Base-by-base conservation (phyloP, 92 coral and sea anemone genomes). In the Virgularia gustaviana region DNA sequence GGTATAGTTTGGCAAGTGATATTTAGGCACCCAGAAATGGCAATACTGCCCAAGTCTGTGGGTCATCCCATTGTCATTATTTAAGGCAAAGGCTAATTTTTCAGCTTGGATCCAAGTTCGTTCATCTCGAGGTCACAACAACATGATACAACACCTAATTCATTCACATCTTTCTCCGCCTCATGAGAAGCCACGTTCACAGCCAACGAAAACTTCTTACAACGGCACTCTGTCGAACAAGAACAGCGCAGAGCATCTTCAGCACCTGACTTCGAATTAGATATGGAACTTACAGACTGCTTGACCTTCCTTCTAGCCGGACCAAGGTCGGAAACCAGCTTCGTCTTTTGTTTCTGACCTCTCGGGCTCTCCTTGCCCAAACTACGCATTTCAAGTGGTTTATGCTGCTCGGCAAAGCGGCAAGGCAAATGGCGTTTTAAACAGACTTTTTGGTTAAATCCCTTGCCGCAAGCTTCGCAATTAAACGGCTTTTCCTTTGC, bases 361-460 rank as follows among this genome's bases (percentile, higher is more conserved):
- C 13, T 19, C 6, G 18, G 0, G 61, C 32, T 35, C 0, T 29
- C 38, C 44, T 31, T 18, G 35, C 31, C 27, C 0, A 9, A 6
- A 18, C 33, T 45, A 47, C 36, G 8, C 7, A 20, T 51, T 49
- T 31, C 58, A 15, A 16, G 33, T 24, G 38, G 18, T 6, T 32
- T 30, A 2, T 28, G 47, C 19, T 19, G 29, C 25, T 49, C 3
- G 10, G 13, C 23, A n/a, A n/a, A n/a, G n/a, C n/a, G n/a, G 15
- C 75, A 68, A 32, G 60, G 75, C 7, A 32, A 10, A 35, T 68
- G 75, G 19, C 35, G 47, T 11, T 36, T 68, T 20, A 43, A 27
- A 32, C 42, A 68, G 6, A 68, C 36, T 49, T 68, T 68, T 15
- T 68, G 75, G 44, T 25, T 68, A 47, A 68, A 68, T 20, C 54